A percentile compares a stretch with the other conserved stretches of the same genome.
Conservation (phyloP, 2,113 vertebrate genomes). For the Entomyzon cyanotis region DNA sequence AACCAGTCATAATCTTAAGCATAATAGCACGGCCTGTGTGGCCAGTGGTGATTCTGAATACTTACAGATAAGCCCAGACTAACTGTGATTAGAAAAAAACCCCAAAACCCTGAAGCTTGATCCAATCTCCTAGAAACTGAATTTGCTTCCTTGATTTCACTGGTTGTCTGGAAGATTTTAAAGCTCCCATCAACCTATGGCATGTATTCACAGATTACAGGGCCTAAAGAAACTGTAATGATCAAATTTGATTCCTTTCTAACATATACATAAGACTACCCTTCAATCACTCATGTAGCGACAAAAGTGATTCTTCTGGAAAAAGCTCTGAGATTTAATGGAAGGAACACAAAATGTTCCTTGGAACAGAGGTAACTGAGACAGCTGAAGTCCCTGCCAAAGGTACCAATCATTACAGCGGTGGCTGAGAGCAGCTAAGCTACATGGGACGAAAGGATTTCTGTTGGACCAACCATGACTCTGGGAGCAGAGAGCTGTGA, state of each 20-base stretch:
- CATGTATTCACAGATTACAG: background rate
- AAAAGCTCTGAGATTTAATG: background rate
- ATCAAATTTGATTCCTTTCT: background rate
- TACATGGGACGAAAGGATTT: slow-evolving; percentile 5
- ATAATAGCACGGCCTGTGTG: background rate
- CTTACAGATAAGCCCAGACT: background rate
- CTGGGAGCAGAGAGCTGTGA: background rate
- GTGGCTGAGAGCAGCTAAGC: background rate
- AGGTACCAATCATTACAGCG: background rate
- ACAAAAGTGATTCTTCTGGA: background rate
- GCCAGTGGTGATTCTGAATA: background rate
- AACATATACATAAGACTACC: background rate
- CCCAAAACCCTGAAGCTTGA: background rate
- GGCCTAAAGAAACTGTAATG: background rate
- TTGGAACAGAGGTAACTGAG: background rate
- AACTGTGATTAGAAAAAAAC: background rate
- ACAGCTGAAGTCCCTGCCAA: background rate
- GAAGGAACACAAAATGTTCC: background rate
- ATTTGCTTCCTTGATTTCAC: slow-evolving; percentile 2
- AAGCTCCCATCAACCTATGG: background rate
- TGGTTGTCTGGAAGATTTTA: background rate
- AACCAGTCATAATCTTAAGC: background rate
- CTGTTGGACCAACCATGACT: background rate
- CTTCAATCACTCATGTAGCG: background rate
- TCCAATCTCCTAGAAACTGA: background rate